Conservation (phyloP, 2,888 invertebrate genomes). For the Hyposoter didymator region DNA sequence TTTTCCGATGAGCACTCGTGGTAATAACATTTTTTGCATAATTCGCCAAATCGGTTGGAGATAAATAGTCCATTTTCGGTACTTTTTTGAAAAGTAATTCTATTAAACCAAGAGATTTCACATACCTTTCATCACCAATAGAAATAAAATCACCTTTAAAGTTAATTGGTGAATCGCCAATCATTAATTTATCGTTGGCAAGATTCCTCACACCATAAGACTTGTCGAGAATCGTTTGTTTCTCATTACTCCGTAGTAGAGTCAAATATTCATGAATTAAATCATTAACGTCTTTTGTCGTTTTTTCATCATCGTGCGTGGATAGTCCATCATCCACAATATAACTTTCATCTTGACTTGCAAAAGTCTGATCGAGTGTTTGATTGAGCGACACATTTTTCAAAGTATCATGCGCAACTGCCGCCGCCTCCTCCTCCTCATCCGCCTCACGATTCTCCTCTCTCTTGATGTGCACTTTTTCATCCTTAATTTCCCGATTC, state of each 20-base stretch:
- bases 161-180: constrained; percentile 45
- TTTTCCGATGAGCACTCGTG: neutral
- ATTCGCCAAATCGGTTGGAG: neutral
- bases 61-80: neutral
- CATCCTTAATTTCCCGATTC: neutral
- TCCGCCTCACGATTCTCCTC: no score
- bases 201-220: constrained; percentile 45
- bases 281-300: neutral
- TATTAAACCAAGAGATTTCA: constrained; percentile 17
- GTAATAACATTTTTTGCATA: neutral
- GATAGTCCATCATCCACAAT: neutral
- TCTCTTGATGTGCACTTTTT: neutral
- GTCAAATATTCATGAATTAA: neutral
- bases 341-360: neutral
- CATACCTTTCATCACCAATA: constrained; percentile 40
- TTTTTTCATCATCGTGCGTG: neutral
- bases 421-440: neutral
- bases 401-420: neutral
- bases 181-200: constrained; percentile 32
- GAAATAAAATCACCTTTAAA: constrained; percentile 17
- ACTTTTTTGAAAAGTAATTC: constrained; percentile 18
- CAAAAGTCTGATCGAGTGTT: neutral
- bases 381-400: neutral
- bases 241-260: neutral
- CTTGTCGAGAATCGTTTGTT: neutral